phyloP scores from a whole-genome alignment of 2,797 vertebrate genomes.

The Garrulus glandarius region DNA sequence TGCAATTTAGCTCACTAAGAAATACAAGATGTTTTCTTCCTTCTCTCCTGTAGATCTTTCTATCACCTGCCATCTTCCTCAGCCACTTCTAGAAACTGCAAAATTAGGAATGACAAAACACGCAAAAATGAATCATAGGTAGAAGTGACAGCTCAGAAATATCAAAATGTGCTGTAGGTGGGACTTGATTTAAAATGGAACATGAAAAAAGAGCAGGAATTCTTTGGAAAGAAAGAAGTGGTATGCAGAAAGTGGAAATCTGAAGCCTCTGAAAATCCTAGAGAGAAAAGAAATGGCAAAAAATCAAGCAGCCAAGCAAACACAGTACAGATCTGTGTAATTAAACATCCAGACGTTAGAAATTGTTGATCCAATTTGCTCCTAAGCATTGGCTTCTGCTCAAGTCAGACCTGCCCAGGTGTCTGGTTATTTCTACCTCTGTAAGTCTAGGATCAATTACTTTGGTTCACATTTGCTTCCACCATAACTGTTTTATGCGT shows the following conservation, averaged over 20 bases:
- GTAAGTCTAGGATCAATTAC: background rate
- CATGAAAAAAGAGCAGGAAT: constrained; percentile 22
- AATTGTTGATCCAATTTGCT: background rate
- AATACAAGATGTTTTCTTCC: constrained; percentile 49
- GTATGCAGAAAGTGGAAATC: background rate
- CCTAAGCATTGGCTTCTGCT: background rate
- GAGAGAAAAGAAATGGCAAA: background rate
- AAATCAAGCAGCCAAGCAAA: background rate
- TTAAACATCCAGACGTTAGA: background rate
- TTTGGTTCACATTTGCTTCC: background rate
- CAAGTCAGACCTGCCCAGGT: background rate
- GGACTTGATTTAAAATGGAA: constrained; percentile 60
- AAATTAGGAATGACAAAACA: constrained; percentile 74
- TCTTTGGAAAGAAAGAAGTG: background rate
- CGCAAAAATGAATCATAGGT: constrained; percentile 68
- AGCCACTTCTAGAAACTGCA: constrained; percentile 53
- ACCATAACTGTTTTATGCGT: background rate
- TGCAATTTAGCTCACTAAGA: constrained; percentile 7
- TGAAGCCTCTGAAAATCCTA: background rate
- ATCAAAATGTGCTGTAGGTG: constrained; percentile 55
- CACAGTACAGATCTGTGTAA: background rate
- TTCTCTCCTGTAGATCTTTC: constrained; percentile 33
- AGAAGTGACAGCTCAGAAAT: constrained; percentile 62
- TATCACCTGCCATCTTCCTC: constrained; percentile 55
- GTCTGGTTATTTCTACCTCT: background rate